A percentile compares a stretch with the other conserved stretches of the same genome.
Evolutionary conservation across 1,140 invertebrate genomes (phyloP).

Genomic region (Zaprionus inermis): DNA sequence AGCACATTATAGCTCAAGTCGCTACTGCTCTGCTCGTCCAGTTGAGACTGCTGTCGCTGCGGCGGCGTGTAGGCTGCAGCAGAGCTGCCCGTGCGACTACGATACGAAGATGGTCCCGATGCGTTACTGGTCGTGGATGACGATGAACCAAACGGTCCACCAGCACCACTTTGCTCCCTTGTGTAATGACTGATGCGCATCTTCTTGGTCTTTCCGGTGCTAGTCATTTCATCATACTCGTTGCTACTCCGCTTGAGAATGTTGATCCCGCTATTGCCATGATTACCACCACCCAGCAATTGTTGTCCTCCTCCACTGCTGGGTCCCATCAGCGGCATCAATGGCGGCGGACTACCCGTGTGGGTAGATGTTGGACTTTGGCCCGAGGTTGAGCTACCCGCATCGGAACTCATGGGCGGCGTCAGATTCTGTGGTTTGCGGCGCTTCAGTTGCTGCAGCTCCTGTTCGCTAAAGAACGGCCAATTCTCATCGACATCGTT

Average conservation of each 20-base stretch:
- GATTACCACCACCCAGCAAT: not conserved
- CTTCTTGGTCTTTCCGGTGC: conserved; percentile 87
- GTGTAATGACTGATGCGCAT: conserved; percentile 92
- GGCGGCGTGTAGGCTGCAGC: conserved; percentile 60
- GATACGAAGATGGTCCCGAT: conserved; percentile 46
- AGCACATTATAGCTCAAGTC: conserved; percentile 79
- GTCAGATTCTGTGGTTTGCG: conserved; percentile 95
- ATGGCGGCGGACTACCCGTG: conserved; percentile 87
- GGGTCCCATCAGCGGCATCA: conserved; percentile 56
- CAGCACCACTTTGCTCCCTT: conserved; percentile 79
- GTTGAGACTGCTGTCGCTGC: conserved; percentile 57
- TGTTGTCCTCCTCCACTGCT: conserved; percentile 56
- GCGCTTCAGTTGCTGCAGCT: conserved; percentile 93
- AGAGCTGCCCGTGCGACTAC: conserved; percentile 42
- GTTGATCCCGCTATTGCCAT: conserved; percentile 84
- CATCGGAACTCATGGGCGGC: conserved; percentile 93
- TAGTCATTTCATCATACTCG: conserved; percentile 85
- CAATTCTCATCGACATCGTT: conserved; percentile 97
- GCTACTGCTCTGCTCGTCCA: conserved; percentile 71
- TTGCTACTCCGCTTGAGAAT: conserved; percentile 74
- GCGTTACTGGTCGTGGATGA: conserved; percentile 14
- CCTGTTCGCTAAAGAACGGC: conserved; percentile 96
- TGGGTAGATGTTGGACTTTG: conserved; percentile 89
- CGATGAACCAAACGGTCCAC: conserved; percentile 18
- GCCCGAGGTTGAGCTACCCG: conserved; percentile 86